Conservation (phyloP, 2,797 vertebrate species). For the Eupleurogrammus muticus region DNA sequence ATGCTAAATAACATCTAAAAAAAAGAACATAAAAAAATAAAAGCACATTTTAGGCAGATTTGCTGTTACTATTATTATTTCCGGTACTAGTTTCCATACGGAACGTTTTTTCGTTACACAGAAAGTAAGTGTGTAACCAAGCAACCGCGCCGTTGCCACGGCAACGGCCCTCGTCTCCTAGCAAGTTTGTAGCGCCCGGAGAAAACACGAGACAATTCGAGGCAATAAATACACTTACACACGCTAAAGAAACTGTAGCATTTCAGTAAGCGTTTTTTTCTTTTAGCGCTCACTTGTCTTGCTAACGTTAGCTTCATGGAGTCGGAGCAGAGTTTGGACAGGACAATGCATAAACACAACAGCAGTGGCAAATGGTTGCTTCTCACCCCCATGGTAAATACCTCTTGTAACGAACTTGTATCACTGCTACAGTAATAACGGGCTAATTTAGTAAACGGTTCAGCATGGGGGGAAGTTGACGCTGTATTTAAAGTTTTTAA, state of each 20-base stretch:
- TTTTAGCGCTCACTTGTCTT: background rate
- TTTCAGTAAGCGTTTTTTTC: background rate
- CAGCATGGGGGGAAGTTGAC: background rate
- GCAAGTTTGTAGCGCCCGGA: conserved; percentile 29
- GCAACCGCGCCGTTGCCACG: conserved; percentile 53
- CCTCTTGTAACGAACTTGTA: background rate
- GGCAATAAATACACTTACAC: background rate
- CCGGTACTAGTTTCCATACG: conserved; percentile 36
- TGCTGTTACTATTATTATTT: too few relatives aligned
- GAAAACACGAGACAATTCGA: background rate
- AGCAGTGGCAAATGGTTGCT: conserved; percentile 27
- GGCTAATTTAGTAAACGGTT: background rate
- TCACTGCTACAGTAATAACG: conserved; percentile 8
- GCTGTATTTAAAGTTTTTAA: background rate
- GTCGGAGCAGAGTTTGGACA: conserved; percentile 13
- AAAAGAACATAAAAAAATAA: background rate
- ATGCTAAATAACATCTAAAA: background rate
- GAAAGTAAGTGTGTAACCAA: conserved; percentile 56
- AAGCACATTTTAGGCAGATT: background rate
- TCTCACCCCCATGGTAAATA: conserved; percentile 77
- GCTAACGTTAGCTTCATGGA: conserved; percentile 43
- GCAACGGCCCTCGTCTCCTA: conserved; percentile 50
- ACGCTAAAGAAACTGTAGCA: background rate
- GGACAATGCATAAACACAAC: conserved; percentile 58
- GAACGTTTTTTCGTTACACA: conserved; percentile 50